Conservation (phyloP, 2,888 invertebrate genomes). For the Uloborus plumipes region DNA sequence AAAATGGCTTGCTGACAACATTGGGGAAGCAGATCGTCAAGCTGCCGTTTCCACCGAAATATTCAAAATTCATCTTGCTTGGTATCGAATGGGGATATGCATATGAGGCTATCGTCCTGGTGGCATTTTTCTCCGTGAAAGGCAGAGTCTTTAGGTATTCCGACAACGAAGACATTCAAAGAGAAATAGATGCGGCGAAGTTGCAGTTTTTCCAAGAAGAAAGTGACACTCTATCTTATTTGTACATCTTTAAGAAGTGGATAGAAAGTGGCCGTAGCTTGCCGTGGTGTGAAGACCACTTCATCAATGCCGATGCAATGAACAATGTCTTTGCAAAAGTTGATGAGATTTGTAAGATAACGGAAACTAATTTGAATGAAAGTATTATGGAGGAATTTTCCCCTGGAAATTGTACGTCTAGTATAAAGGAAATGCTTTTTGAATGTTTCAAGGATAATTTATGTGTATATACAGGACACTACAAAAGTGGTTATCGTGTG, state of each 20-base stretch:
- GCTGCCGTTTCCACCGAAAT: slow-evolving; percentile 40
- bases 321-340: slow-evolving; percentile 16
- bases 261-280: slow-evolving; percentile 12
- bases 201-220: slow-evolving; percentile 35
- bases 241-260: slow-evolving; percentile 36
- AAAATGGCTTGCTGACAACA: slow-evolving; percentile 18
- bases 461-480: slow-evolving; percentile 50
- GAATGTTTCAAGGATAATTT: slow-evolving; percentile 45
- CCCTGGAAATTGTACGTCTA: not conserved
- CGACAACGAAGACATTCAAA: slow-evolving; percentile 17
- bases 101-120: slow-evolving; percentile 39
- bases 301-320: slow-evolving; percentile 13
- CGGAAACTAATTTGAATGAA: slow-evolving; percentile 13
- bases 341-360: slow-evolving; percentile 19
- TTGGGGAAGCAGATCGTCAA: slow-evolving; percentile 31
- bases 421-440: slow-evolving; percentile 35
- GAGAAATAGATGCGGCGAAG: slow-evolving; percentile 34
- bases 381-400: slow-evolving; percentile 22
- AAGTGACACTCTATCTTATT: slow-evolving; percentile 47
- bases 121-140: slow-evolving; percentile 33
- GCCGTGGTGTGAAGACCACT: slow-evolving; percentile 33
- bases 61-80: slow-evolving; percentile 45
- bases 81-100: slow-evolving; percentile 30
- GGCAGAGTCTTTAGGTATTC: slow-evolving; percentile 21
- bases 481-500: slow-evolving; percentile 36